Evolutionary conservation across 37 sponge, comb jelly and placozoan species (phyloP), one percentile per base, ranked within the genome.

Genomic region (Cladorhizidae sp.): DNA sequence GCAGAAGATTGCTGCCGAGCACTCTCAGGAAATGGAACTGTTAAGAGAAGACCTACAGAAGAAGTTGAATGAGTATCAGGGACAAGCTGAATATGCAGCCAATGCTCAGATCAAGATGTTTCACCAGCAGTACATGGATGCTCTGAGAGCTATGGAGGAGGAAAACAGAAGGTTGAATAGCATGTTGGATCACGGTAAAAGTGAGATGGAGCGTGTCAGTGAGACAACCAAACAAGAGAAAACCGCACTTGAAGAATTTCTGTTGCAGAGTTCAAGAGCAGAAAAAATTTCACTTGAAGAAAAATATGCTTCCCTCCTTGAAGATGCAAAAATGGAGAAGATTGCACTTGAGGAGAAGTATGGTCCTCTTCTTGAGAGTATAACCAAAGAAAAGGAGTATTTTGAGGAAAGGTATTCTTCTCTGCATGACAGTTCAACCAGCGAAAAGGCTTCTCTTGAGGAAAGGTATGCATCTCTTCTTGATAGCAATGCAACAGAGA

Each of bases 31-130:
- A 61, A 89, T 73, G 70, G 31, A 67, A 22, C 70, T 29, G 3
- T n/a, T 82, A 0, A 21, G 50, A 63, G 77, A 76, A 23, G 78
- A 72, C 3, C 57, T 36, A 23, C 78, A 64, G 29, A 61, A 91
- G 32, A 37, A 78, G 49, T 54, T 83, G 64, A 88, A 83, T 1
- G 32, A 32, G 0, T 70, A 80, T 50, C 70, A 70, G 6, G 54
- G 57, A 28, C 80, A 79, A 37, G 51, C 74, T 39, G 92, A 91
- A 39, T 55, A 83, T 55, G 33, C 73, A 22, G 92, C 92, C 6
- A 91, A 91, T 62, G n/a, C 75, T 23, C 79, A 86, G 75, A 75
- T 91, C 17, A 78, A 91, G 65, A 69, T 42, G 18, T 17, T 83
- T 0, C 81, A 91, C 57, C 64, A 33, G 2, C 85, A 89, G 57